phyloP scores from a whole-genome alignment of 2,797 vertebrate species.

The Gephyroberyx darwinii region DNA sequence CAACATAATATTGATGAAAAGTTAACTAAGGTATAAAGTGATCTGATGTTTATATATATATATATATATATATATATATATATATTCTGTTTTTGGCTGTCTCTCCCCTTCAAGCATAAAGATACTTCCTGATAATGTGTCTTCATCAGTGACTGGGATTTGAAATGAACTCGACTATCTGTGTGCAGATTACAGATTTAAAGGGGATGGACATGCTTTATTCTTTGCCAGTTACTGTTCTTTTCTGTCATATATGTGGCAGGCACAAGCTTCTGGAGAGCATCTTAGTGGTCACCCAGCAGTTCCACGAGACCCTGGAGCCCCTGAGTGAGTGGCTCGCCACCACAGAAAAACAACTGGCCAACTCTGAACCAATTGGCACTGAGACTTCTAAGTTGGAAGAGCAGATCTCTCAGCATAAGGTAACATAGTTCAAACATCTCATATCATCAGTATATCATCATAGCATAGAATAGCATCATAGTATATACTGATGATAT shows the following conservation, averaged over 20 bases:
- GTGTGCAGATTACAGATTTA: conserved; percentile 6
- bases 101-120: too few species aligned
- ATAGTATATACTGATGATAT: too few species aligned
- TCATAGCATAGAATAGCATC: too few species aligned
- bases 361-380: conserved; percentile 92
- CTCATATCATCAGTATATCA: neutral
- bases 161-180: conserved; percentile 1
- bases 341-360: conserved; percentile 88
- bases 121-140: neutral
- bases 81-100: neutral
- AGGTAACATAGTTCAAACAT: conserved; percentile 78
- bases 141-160: too few species aligned
- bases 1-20: neutral
- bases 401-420: conserved; percentile 93
- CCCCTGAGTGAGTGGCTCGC: conserved; percentile 92
- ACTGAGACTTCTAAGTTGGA: conserved; percentile 93
- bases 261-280: conserved; percentile 95
- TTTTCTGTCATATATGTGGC: conserved; percentile 21
- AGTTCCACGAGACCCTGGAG: conserved; percentile 95
- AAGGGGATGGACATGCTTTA: neutral
- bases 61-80: too few species aligned
- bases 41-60: too few species aligned
- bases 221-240: conserved; percentile 7
- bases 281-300: conserved; percentile 93
- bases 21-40: neutral